Base-by-base conservation (phyloP, 2,797 vertebrate genomes). In the Chanos chanos region DNA sequence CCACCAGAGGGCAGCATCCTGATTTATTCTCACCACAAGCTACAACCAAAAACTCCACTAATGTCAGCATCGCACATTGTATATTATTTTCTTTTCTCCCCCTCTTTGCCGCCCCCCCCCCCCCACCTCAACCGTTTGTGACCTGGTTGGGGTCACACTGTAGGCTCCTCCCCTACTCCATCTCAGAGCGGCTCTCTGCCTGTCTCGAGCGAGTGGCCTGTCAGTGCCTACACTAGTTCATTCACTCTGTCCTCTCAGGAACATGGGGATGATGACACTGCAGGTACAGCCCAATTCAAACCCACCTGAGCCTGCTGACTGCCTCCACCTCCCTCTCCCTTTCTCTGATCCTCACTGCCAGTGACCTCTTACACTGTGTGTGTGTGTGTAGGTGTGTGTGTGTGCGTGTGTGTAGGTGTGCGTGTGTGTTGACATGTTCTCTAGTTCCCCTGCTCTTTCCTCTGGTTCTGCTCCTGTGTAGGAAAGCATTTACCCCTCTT, bases 141-240 rank as follows among this genome's bases (percentile, higher is more conserved):
- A n/a, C n/a, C 19, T 27, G 18, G 33, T 19, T 31, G 34, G 34
- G 60, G 8, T 15, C 8, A 12, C 33, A 19, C 34, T 47, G 43
- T 64, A 87, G 87, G 84, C 83, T 79, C 86, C 76, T 92, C 91
- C 86, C 92, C 92, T 81, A 88, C 90, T 70, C 88, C 91, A 82
- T 83, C 87, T 91, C 93, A 93, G 91, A 92, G 80, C 73, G 90
- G 90, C 88, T 85, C 90, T 83, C 89, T 90, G 89, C 92, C 93
- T 89, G 90, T 92, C 75, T 89, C 89, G 82, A 88, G 88, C 84
- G 94, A 93, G 91, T 94, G 94, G 92, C 91, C 92, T 70, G 89
- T 91, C 90, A 87, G 87, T 91, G 89, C 88, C 90, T 92, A 87
- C 90, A 87, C 87, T 89, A 92, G 91, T 86, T 91, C 92, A 66